phyloP scores from a whole-genome alignment of 1,140 invertebrate genomes.

The Sinella curviseta region DNA sequence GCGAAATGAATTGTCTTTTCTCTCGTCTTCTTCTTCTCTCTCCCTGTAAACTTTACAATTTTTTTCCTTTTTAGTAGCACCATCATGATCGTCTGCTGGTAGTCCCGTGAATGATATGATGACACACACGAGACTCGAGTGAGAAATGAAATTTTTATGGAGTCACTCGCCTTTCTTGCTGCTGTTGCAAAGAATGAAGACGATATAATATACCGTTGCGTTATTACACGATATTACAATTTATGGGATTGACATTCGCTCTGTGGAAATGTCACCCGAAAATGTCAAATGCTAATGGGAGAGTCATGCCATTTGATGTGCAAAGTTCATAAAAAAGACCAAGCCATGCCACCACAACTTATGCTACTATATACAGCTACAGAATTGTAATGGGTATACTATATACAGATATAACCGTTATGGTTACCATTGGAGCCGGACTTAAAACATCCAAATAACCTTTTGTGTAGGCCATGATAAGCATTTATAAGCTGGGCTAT shows the following conservation, averaged over 20 bases:
- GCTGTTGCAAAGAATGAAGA: too few species aligned
- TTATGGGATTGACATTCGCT: conserved; percentile 20
- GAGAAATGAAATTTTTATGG: neutral
- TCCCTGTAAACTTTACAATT: too few species aligned
- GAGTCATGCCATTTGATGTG: neutral
- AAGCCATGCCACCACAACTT: too few species aligned
- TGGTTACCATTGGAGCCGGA: neutral
- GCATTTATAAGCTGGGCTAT: too few species aligned
- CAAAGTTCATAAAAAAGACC: conserved; percentile 11
- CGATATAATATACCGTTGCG: neutral
- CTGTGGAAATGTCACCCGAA: conserved; percentile 15
- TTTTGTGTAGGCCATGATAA: neutral
- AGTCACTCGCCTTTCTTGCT: too few species aligned
- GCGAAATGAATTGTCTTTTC: neutral
- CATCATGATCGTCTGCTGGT: too few species aligned
- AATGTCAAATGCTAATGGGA: conserved; percentile 17
- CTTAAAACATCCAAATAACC: neutral
- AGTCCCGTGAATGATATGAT: neutral
- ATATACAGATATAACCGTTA: neutral
- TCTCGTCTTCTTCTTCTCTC: too few species aligned
- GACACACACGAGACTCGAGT: neutral
- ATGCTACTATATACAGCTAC: too few species aligned
- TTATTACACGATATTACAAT: neutral
- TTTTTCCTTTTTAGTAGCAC: too few species aligned
- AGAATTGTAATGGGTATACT: too few species aligned